phyloP scores from a whole-genome alignment of 2,888 invertebrate species.

The Eupithecia dodoneata region DNA sequence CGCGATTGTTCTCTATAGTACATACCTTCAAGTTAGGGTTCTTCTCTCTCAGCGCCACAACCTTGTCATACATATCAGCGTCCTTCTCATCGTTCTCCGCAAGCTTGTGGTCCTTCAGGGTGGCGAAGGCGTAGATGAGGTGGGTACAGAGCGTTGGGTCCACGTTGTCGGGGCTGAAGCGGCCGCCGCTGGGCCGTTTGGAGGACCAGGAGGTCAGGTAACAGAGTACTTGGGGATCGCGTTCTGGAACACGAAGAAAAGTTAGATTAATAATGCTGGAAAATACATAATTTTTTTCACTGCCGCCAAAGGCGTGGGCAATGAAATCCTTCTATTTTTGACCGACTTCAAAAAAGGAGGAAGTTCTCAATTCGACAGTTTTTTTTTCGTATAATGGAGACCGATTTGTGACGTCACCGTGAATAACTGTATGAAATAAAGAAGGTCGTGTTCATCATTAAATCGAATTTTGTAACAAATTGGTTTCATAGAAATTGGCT shows the following conservation, averaged over 20 bases:
- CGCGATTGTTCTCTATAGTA: background rate
- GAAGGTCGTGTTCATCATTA: too few species aligned
- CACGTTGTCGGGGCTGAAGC: slow-evolving; percentile 95
- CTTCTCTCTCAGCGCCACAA: slow-evolving; percentile 93
- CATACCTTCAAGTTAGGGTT: slow-evolving; percentile 93
- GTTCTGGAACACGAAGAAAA: slow-evolving; percentile 80
- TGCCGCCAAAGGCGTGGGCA: too few species aligned
- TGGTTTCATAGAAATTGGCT: too few species aligned
- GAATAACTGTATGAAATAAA: too few species aligned
- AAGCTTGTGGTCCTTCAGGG: slow-evolving; percentile 93
- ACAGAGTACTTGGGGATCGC: slow-evolving; percentile 95
- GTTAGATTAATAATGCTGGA: background rate
- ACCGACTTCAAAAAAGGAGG: too few species aligned
- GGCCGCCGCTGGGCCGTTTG: slow-evolving; percentile 94
- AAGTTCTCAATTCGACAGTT: too few species aligned
- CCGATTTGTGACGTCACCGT: too few species aligned
- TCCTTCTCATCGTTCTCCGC: slow-evolving; percentile 92
- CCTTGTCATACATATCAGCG: slow-evolving; percentile 92
- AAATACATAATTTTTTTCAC: too few species aligned
- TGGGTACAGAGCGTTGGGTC: slow-evolving; percentile 96
- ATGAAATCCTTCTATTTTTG: too few species aligned
- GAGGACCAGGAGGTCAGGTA: slow-evolving; percentile 98
- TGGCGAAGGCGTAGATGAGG: slow-evolving; percentile 97
- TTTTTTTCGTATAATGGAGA: too few species aligned
- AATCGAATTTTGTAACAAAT: too few species aligned